These are phyloP conservation scores for Cephalotes varians DNA, from an alignment of 2,888 invertebrate genomes.

Conservation along the genomic window DNA sequence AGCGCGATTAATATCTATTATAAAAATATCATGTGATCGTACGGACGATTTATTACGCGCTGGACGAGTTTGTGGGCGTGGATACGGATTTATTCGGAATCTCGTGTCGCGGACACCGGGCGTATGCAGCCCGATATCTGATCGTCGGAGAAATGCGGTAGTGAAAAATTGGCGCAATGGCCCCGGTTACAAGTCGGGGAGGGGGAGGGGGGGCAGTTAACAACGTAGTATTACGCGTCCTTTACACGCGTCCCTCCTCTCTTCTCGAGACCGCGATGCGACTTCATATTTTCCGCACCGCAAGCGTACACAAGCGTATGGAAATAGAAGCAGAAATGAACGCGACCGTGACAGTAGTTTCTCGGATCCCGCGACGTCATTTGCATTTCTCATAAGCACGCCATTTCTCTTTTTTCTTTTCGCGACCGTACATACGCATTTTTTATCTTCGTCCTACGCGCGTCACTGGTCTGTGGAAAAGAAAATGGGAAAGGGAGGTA, in stretches of 20 bases:
- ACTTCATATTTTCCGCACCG: slow-evolving; percentile 37
- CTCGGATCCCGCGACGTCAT: slow-evolving; percentile 50
- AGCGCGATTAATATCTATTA: slow-evolving; percentile 2
- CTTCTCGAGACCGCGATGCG: background rate
- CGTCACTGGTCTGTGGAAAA: slow-evolving; percentile 30
- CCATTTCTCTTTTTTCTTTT: slow-evolving; percentile 23
- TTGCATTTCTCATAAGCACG: slow-evolving; percentile 67
- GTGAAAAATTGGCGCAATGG: slow-evolving; percentile 42
- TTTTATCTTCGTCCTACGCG: slow-evolving; percentile 30
- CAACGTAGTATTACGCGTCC: slow-evolving; percentile 50
- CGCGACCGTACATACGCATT: slow-evolving; percentile 14
- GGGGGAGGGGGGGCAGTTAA: background rate
- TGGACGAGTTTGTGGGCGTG: background rate
- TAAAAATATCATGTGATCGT: background rate
- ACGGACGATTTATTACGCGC: background rate
- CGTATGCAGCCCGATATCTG: slow-evolving; percentile 37
- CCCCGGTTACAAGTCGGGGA: background rate
- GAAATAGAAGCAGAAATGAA: slow-evolving; percentile 58
- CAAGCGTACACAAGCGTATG: slow-evolving; percentile 31
- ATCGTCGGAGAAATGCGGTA: slow-evolving; percentile 24
- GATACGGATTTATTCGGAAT: slow-evolving; percentile 29
- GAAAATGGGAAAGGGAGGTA: background rate
- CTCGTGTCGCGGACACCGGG: slow-evolving; percentile 6
- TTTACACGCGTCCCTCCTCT: slow-evolving; percentile 20
- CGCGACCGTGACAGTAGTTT: slow-evolving; percentile 51